Evolutionary conservation across 2,113 vertebrate species (phyloP).

Genomic region (Otolemur garnettii): DNA sequence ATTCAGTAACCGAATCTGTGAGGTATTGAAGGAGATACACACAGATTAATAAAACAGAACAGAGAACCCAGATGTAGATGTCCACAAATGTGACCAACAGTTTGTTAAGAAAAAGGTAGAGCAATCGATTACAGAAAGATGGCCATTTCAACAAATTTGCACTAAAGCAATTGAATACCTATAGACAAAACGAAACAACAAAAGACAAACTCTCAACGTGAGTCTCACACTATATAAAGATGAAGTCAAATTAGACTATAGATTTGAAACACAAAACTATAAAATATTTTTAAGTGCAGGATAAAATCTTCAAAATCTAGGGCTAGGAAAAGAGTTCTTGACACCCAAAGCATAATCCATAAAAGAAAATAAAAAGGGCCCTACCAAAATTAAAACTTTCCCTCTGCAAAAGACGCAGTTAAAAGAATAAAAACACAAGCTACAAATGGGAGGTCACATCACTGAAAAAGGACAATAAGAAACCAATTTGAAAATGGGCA

Average conservation of each 20-base stretch:
- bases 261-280: neutral
- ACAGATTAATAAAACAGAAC: neutral
- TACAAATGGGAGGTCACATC: neutral
- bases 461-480: neutral
- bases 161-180: neutral
- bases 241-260: neutral
- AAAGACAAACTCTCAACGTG: neutral
- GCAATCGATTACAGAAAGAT: neutral
- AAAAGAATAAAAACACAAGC: neutral
- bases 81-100: neutral
- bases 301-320: neutral
- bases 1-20: neutral
- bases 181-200: neutral
- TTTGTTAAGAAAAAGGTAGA: neutral
- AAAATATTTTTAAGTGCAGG: neutral
- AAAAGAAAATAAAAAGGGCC: neutral
- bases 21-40: neutral
- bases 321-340: neutral
- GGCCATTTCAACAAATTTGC: neutral
- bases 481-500: neutral
- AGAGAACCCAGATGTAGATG: neutral
- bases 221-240: neutral
- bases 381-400: neutral
- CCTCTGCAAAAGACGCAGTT: neutral
- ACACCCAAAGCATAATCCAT: neutral